Evolutionary conservation across 2,113 vertebrate species (phyloP).

Genomic region (Climacteris rufus): DNA sequence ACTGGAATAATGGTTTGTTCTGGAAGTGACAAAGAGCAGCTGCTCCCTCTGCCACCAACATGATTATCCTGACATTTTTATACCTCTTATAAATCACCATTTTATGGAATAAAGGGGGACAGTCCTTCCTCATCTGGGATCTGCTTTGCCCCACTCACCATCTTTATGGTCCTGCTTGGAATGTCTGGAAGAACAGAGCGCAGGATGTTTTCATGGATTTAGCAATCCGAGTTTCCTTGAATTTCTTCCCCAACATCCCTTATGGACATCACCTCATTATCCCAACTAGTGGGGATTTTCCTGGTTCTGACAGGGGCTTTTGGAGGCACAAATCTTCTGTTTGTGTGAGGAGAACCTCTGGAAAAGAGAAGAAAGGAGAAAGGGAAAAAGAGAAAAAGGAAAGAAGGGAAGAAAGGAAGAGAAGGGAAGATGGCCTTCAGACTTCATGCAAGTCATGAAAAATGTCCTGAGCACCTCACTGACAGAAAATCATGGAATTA

Average conservation of each 20-base stretch:
- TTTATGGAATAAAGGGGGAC: neutral
- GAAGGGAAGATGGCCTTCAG: neutral
- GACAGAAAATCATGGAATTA: neutral
- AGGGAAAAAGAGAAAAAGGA: neutral
- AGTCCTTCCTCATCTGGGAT: neutral
- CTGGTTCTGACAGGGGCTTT: neutral
- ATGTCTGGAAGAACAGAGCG: neutral
- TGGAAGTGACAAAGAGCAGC: neutral
- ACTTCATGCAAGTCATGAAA: neutral
- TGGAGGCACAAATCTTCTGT: neutral
- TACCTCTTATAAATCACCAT: neutral
- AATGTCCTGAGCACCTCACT: neutral
- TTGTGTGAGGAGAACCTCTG: neutral
- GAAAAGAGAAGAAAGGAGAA: neutral
- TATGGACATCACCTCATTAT: accelerated
- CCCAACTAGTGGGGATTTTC: neutral
- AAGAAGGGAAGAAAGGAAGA: neutral
- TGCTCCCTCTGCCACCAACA: accelerated
- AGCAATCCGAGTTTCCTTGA: neutral
- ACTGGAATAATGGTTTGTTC: neutral
- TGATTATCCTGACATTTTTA: accelerated
- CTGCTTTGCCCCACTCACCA: neutral
- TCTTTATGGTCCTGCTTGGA: accelerated
- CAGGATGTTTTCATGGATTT: neutral
- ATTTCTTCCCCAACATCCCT: accelerated